These are phyloP conservation scores for Drosophila littoralis DNA, from an alignment of 1,140 invertebrate genomes.

Conservation along the genomic window DNA sequence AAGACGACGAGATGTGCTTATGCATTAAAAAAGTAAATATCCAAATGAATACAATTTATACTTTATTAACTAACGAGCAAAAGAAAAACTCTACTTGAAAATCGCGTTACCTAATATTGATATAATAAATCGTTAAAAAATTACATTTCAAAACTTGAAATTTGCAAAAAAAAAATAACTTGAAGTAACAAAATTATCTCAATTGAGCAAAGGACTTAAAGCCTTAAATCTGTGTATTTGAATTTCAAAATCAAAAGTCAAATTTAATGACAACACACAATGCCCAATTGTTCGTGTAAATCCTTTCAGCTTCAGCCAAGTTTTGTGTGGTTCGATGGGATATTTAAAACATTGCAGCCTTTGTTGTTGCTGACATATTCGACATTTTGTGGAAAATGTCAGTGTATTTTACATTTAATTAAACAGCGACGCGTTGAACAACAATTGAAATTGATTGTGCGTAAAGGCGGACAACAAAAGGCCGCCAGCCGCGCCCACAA, in stretches of 20 bases:
- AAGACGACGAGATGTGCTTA: not conserved
- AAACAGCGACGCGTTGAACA: conserved; percentile 31
- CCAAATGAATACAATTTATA: too few relatives aligned
- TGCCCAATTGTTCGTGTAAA: not conserved
- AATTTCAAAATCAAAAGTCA: not conserved
- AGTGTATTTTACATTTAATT: conserved; percentile 36
- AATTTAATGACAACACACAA: not conserved
- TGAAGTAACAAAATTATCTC: too few relatives aligned
- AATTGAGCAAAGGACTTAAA: too few relatives aligned
- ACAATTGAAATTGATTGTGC: conserved; percentile 56
- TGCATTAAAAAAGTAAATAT: conserved; percentile 7
- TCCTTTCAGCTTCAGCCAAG: not conserved
- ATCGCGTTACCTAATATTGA: too few relatives aligned
- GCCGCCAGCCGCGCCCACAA: conserved; percentile 18
- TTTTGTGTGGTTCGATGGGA: not conserved
- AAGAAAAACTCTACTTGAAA: not conserved
- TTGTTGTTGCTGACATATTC: conserved; percentile 3
- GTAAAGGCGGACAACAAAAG: conserved; percentile 29
- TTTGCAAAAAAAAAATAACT: too few relatives aligned
- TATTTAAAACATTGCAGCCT: not conserved
- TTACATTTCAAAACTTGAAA: too few relatives aligned
- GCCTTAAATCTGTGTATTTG: too few relatives aligned
- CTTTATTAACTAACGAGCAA: too few relatives aligned
- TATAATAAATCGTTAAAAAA: too few relatives aligned
- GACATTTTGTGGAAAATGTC: conserved; percentile 1